These are phyloP conservation scores for Drosophila yooni DNA, from an alignment of 2,888 invertebrate genomes.

Conservation along the genomic window DNA sequence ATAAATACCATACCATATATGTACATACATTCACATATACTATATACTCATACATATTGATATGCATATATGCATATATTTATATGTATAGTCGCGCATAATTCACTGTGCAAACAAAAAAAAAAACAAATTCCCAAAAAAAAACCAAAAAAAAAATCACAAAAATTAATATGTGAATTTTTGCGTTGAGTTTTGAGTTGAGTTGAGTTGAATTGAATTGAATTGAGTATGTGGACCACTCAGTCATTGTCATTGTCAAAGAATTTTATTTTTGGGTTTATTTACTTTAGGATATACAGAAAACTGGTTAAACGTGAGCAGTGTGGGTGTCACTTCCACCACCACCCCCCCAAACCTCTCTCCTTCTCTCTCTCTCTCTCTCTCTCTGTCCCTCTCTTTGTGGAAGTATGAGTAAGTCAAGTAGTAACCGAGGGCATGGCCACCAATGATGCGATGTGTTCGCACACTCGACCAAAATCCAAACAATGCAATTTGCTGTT, in stretches of 20 bases:
- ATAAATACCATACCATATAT: constrained; percentile 26
- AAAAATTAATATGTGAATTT: constrained; percentile 20
- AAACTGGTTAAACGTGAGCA: constrained; percentile 40
- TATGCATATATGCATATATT: constrained; percentile 1
- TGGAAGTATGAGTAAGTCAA: constrained; percentile 41
- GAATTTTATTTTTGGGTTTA: constrained; percentile 68
- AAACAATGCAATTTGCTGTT: constrained; percentile 61
- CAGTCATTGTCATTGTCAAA: constrained; percentile 75
- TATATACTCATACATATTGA: constrained; percentile 1
- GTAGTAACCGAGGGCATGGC: constrained; percentile 49
- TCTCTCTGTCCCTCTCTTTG: neutral
- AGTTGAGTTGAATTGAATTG: constrained; percentile 15
- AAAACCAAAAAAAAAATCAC: neutral
- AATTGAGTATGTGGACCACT: constrained; percentile 55
- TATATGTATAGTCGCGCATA: constrained; percentile 22
- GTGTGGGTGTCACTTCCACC: constrained; percentile 40
- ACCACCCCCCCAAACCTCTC: neutral
- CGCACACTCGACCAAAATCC: constrained; percentile 17
- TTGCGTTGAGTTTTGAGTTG: constrained; percentile 11
- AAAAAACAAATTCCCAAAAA: neutral
- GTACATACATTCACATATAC: neutral
- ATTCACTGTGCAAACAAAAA: constrained; percentile 30
- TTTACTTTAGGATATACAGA: constrained; percentile 51
- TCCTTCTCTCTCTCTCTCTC: neutral
- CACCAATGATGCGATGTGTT: constrained; percentile 21